Conservation (phyloP, 2,113 vertebrate genomes). For the Entosphenus tridentatus region DNA sequence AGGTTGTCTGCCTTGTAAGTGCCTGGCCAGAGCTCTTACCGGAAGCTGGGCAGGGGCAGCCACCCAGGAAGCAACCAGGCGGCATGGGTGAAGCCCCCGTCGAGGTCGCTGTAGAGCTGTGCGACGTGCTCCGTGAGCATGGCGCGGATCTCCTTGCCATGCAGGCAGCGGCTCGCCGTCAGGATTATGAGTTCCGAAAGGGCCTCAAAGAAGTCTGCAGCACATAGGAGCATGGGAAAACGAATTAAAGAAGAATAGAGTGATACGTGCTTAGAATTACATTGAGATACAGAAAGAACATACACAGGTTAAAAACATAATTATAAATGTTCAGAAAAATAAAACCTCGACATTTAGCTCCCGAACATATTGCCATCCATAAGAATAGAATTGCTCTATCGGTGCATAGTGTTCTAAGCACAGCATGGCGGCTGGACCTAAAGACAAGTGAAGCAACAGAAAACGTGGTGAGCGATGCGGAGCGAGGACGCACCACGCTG, state of each 20-base stretch:
- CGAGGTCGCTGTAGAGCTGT: conserved; percentile 71
- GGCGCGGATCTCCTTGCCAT: conserved; percentile 65
- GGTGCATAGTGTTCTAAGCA: too few species aligned
- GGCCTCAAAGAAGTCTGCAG: conserved; percentile 65
- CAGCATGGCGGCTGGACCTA: too few species aligned
- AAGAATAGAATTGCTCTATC: too few species aligned
- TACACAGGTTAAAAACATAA: too few species aligned
- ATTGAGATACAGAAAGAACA: too few species aligned
- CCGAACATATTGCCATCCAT: too few species aligned
- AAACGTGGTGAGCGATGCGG: too few species aligned
- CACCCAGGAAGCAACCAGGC: conserved; percentile 84
- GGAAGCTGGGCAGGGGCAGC: conserved; percentile 91
- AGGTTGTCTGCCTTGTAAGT: too few species aligned
- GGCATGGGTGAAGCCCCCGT: conserved; percentile 70
- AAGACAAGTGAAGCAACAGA: too few species aligned
- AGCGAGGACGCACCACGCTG: too few species aligned
- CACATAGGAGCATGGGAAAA: background rate
- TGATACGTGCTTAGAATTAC: background rate
- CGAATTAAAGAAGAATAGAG: background rate
- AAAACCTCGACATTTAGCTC: too few species aligned
- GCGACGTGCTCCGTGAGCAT: conserved; percentile 55
- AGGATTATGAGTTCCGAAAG: conserved; percentile 85
- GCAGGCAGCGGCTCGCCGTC: conserved; percentile 79
- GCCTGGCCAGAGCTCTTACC: conserved; percentile 22
- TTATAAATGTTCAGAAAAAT: too few species aligned